phyloP scores from a whole-genome alignment of 2,888 invertebrate species.

The Pollenia labialis region DNA sequence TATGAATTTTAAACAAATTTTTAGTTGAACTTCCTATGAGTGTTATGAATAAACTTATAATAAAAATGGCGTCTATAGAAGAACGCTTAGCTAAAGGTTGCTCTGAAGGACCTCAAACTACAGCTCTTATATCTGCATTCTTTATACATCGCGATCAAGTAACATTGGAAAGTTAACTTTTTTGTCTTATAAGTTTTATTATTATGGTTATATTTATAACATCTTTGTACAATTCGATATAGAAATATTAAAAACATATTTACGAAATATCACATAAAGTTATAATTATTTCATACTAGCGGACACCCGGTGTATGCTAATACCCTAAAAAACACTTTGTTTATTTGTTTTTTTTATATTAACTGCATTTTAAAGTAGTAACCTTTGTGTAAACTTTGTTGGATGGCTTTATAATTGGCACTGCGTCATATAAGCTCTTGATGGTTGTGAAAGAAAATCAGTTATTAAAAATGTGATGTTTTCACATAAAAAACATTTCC shows the following conservation, averaged over 20 bases:
- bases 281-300: too few relatives aligned
- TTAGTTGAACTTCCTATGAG: slow-evolving; percentile 94
- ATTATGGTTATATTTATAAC: slow-evolving; percentile 47
- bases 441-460: slow-evolving; percentile 90
- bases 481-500: too few relatives aligned
- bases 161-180: slow-evolving; percentile 79
- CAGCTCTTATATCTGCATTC: slow-evolving; percentile 95
- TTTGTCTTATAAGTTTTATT: not conserved
- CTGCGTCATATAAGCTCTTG: slow-evolving; percentile 87
- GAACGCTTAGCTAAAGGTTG: slow-evolving; percentile 93
- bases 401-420: slow-evolving; percentile 86
- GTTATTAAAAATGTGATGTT: slow-evolving; percentile 83
- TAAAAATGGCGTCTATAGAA: slow-evolving; percentile 96
- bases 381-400: slow-evolving; percentile 87
- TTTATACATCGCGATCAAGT: slow-evolving; percentile 88
- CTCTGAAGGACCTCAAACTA: slow-evolving; percentile 95
- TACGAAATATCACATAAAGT: too few relatives aligned
- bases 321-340: too few relatives aligned
- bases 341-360: too few relatives aligned
- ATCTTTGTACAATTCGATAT: slow-evolving; percentile 1
- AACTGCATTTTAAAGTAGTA: slow-evolving; percentile 27
- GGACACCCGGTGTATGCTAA: too few relatives aligned
- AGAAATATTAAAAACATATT: not conserved
- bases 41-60: slow-evolving; percentile 90
- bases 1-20: slow-evolving; percentile 78